phyloP scores from a whole-genome alignment of 2,888 invertebrate species.

The Ormyrus nitidulus region DNA sequence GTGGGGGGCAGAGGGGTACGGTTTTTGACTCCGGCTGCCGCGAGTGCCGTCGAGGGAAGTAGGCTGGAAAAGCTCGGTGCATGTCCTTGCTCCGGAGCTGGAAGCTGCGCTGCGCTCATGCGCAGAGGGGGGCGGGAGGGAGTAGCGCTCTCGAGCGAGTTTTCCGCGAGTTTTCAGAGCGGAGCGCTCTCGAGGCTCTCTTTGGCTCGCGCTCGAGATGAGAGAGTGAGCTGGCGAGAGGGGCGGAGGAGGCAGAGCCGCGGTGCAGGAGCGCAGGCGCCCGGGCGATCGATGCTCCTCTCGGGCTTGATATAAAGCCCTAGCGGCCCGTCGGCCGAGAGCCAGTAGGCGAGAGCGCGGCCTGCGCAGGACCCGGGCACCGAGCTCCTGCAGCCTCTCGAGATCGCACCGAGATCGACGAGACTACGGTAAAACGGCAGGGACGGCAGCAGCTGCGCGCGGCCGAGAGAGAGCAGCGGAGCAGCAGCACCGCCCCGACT shows the following conservation, averaged over 20 bases:
- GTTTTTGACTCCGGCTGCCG: too few species aligned
- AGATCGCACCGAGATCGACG: conserved; percentile 1
- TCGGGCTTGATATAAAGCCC: conserved; percentile 73
- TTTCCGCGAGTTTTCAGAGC: too few species aligned
- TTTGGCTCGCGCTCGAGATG: too few species aligned
- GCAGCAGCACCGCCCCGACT: background rate
- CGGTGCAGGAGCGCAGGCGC: conserved; percentile 70
- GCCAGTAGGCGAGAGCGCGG: conserved; percentile 68
- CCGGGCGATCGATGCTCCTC: conserved; percentile 72
- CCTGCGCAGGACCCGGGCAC: conserved; percentile 8
- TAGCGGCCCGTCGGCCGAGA: conserved; percentile 70
- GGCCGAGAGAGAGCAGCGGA: background rate
- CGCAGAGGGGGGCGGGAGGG: too few species aligned
- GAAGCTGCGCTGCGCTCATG: too few species aligned
- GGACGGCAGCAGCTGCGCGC: background rate
- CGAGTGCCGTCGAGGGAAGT: too few species aligned
- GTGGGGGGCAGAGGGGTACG: too few species aligned
- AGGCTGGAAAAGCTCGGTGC: too few species aligned
- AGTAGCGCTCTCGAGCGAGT: too few species aligned
- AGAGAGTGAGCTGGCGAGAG: background rate
- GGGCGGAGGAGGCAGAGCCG: background rate
- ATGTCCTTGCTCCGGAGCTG: too few species aligned
- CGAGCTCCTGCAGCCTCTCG: background rate
- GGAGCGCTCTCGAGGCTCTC: too few species aligned
- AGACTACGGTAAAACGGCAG: background rate